Evolutionary conservation across 2,888 invertebrate genomes (phyloP), one percentile per base, ranked within the genome.

Genomic region (Sinotaia quadrata): DNA sequence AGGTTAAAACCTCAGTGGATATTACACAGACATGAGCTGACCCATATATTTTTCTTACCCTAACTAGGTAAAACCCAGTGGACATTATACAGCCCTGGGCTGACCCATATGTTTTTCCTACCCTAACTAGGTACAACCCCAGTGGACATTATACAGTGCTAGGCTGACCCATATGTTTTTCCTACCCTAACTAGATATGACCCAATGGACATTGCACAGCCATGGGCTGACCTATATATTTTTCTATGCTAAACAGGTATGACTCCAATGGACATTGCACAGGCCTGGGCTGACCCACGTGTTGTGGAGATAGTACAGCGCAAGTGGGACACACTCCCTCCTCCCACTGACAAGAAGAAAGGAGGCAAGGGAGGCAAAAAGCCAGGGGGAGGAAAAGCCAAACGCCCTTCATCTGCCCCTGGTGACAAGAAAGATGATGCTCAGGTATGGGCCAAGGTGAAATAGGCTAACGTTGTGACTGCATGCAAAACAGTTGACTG

Each of bases 241-340:
- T 57, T 57, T 31, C 34, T 4, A 57, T 7, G n/a, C n/a, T n/a
- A n/a, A n/a, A 4, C 72, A 87, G 87, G 87, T 62, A 80, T 85
- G 54, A 83, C 72, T 41, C 86, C 87, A n/a, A 68, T 85, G 74
- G 87, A 87, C 67, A 74, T 84, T 51, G 87, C 88, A 4, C 78
- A 78, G 36, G 76, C 84, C 1, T 88, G 84, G 81, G 87, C 85
- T 34, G 87, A 88, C 71, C 78, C 82, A 4, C 72, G 86, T 24
- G 87, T 88, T 10, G 77, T 84, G 52, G 79, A 84, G 21, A 76
- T 84, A 18, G 83, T 88, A 31, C 83, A 85, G 74, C 69, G 79
- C 31, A 88, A 86, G 73, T 87, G 83, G 81, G 86, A 87, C 49
- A 78, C 76, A 33, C 72, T 88, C 61, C 87, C 87, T 15, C 75